A percentile compares a stretch with the other conserved stretches of the same genome.
phyloP scores from a whole-genome alignment of 2,888 invertebrate species.

The Parnassius apollo region DNA sequence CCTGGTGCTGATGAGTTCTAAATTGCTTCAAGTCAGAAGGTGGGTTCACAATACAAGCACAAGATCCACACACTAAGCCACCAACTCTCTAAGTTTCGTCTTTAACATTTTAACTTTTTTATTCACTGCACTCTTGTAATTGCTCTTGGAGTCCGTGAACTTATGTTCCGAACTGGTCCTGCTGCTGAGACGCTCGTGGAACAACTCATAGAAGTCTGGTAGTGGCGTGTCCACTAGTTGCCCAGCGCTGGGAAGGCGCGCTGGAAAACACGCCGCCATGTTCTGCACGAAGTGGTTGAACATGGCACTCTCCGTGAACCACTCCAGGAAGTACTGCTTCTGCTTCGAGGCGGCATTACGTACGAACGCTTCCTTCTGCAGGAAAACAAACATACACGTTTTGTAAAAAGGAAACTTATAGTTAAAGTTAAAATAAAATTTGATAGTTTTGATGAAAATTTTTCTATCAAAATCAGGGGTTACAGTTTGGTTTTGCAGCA shows the following conservation, averaged over 20 bases:
- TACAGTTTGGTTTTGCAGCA: no score
- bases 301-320: conserved; percentile 94
- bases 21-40: no score
- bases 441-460: no score
- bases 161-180: conserved; percentile 42
- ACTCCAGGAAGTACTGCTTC: conserved; percentile 88
- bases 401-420: no score
- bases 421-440: no score
- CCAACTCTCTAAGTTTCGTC: conserved; percentile 66
- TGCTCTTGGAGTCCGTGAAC: conserved; percentile 47
- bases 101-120: conserved; percentile 66
- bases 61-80: conserved; percentile 43
- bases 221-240: conserved; percentile 62
- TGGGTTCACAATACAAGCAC: background rate
- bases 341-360: conserved; percentile 83
- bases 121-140: conserved; percentile 69
- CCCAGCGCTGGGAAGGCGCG: conserved; percentile 27
- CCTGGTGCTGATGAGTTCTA: no score
- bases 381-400: conserved; percentile 32
- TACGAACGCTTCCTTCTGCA: conserved; percentile 87
- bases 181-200: conserved; percentile 56
- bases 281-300: conserved; percentile 87
- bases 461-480: no score
- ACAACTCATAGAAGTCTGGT: conserved; percentile 68
- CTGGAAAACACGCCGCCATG: conserved; percentile 50